Evolutionary conservation across 2,888 invertebrate genomes (phyloP).

Genomic region (Xylophagus ater): DNA sequence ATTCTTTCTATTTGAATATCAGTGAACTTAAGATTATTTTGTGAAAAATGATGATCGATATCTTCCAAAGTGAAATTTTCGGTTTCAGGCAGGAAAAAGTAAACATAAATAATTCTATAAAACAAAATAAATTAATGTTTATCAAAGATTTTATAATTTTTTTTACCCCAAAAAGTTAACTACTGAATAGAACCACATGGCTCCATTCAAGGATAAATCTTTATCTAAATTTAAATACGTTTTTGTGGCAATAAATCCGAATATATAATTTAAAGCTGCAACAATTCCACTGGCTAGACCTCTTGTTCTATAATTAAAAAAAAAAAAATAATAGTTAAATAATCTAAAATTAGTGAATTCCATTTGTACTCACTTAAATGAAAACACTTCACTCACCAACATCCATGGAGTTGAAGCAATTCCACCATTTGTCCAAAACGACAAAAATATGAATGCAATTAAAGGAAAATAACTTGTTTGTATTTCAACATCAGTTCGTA

Average conservation of each 20-base stretch:
- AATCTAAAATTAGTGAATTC: neutral
- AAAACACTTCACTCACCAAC: constrained; percentile 47
- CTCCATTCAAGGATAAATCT: constrained; percentile 39
- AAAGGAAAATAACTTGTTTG: constrained; percentile 28
- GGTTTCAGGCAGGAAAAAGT: constrained; percentile 10
- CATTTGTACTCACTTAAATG: constrained; percentile 40
- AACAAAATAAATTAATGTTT: too few relatives aligned
- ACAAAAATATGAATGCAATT: constrained; percentile 16
- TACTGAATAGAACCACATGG: constrained; percentile 41
- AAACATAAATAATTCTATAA: constrained; percentile 1
- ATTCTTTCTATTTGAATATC: too few relatives aligned
- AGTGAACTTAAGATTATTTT: neutral
- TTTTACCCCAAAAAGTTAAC: constrained; percentile 38
- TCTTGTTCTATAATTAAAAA: constrained; percentile 24
- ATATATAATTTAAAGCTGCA: constrained; percentile 44
- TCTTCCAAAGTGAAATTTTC: constrained; percentile 13
- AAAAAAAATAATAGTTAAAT: constrained; percentile 1
- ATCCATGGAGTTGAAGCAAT: constrained; percentile 44
- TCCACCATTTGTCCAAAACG: constrained; percentile 23
- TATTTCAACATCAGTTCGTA: constrained; percentile 3
- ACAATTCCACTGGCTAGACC: constrained; percentile 44
- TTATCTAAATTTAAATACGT: constrained; percentile 43
- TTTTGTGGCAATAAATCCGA: constrained; percentile 44
- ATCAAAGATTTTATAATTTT: too few relatives aligned
- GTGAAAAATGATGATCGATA: constrained; percentile 16